A percentile compares a stretch with the other conserved stretches of the same genome.
Evolutionary conservation across 2,797 vertebrate species (phyloP).

Genomic region (Avahi laniger): DNA sequence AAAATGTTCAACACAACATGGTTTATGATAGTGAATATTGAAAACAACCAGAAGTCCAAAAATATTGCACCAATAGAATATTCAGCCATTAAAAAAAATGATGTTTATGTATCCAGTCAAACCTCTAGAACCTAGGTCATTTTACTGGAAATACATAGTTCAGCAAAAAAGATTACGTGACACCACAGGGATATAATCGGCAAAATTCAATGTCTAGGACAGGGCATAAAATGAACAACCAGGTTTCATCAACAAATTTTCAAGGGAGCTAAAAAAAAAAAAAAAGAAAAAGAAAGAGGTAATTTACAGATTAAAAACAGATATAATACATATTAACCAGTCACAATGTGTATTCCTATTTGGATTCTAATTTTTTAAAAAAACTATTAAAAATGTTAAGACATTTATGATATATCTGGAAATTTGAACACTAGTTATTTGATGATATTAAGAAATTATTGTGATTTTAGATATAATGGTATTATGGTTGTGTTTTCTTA

Average conservation of each 20-base stretch:
- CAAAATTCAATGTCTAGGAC: neutral
- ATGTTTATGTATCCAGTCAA: neutral
- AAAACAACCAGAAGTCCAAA: neutral
- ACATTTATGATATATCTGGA: neutral
- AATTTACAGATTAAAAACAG: neutral
- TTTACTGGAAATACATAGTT: neutral
- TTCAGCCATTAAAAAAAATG: neutral
- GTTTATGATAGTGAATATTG: neutral
- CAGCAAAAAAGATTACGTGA: neutral
- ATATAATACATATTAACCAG: neutral
- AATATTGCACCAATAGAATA: neutral
- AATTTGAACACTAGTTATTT: neutral
- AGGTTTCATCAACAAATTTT: constrained; percentile 13
- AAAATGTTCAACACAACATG: neutral
- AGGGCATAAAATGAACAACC: neutral
- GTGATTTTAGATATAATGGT: neutral
- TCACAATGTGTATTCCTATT: neutral
- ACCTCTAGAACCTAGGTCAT: neutral
- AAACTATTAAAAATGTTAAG: neutral
- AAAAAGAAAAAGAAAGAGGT: neutral
- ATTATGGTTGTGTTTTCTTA: neutral
- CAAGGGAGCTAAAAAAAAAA: neutral
- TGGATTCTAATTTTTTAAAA: neutral
- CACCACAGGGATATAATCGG: neutral
- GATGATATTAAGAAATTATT: neutral